Evolutionary conservation across 2,113 vertebrate species (phyloP).

Genomic region (Pelecanoides urinatrix): DNA sequence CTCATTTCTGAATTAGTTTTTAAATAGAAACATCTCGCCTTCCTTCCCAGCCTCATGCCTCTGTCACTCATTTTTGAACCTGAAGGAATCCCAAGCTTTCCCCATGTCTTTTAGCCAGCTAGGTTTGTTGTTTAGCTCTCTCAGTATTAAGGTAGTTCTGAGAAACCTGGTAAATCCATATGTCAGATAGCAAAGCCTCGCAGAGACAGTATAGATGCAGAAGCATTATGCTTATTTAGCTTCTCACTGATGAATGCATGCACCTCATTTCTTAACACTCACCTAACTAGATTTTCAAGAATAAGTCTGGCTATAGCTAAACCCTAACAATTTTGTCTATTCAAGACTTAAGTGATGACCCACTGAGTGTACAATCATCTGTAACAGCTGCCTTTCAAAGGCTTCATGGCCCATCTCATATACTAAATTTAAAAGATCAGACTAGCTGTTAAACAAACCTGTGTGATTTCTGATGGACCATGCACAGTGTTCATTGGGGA

Average conservation of each 20-base stretch:
- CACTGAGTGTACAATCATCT: not conserved
- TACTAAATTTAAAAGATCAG: not conserved
- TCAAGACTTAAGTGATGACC: not conserved
- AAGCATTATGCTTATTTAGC: not conserved
- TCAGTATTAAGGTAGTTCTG: not conserved
- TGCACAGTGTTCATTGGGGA: not conserved
- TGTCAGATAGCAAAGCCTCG: not conserved
- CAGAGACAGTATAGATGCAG: not conserved
- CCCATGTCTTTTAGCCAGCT: not conserved
- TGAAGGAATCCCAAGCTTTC: not conserved
- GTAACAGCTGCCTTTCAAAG: not conserved
- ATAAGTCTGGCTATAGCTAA: not conserved
- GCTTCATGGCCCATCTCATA: fast-evolving
- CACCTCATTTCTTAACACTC: not conserved
- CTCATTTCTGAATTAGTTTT: not conserved
- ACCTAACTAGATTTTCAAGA: not conserved
- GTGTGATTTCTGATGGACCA: not conserved
- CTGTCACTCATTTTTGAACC: not conserved
- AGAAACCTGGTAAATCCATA: not conserved
- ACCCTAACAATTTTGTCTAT: not conserved
- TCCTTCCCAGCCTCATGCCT: not conserved
- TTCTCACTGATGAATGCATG: not conserved
- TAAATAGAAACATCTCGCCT: not conserved
- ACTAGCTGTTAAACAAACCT: not conserved
- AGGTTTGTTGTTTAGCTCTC: not conserved